Percentiles rank a stretch among this genome's conserved stretches.
Conservation (phyloP, 2,888 invertebrate species). For the Mylabris sibirica region DNA sequence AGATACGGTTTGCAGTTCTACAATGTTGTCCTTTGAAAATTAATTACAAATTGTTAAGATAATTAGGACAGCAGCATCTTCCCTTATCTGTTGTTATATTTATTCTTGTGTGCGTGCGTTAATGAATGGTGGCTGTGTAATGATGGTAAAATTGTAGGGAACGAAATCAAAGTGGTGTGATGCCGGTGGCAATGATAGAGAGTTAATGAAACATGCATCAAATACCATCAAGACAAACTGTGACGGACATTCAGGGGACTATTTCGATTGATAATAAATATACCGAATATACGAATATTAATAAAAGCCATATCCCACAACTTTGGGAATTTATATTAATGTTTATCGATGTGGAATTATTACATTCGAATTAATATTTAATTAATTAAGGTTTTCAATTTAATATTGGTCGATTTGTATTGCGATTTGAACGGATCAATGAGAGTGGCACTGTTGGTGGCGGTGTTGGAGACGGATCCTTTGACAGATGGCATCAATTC, state of each 20-base stretch:
- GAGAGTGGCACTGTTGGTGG: neutral
- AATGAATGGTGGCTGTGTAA: neutral
- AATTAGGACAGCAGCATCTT: neutral
- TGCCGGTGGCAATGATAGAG: conserved; percentile 19
- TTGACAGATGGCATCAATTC: neutral
- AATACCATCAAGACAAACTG: conserved; percentile 28
- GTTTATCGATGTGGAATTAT: neutral
- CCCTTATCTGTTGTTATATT: neutral
- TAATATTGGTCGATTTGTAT: neutral
- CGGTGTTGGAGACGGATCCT: neutral
- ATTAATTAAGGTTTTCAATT: neutral
- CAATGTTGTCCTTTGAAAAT: neutral
- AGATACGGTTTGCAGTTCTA: too few species aligned
- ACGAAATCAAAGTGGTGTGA: neutral
- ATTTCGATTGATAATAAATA: conserved; percentile 23
- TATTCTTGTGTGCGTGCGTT: neutral
- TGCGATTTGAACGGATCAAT: neutral
- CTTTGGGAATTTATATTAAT: neutral
- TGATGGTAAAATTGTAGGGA: neutral
- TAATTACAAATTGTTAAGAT: neutral
- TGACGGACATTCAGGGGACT: conserved; percentile 23
- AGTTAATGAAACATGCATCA: conserved; percentile 35
- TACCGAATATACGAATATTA: too few species aligned
- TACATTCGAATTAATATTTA: too few species aligned
- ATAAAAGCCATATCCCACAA: too few species aligned